phyloP scores from a whole-genome alignment of 2,113 vertebrate genomes.

The Heterotilapia buettikoferi region DNA sequence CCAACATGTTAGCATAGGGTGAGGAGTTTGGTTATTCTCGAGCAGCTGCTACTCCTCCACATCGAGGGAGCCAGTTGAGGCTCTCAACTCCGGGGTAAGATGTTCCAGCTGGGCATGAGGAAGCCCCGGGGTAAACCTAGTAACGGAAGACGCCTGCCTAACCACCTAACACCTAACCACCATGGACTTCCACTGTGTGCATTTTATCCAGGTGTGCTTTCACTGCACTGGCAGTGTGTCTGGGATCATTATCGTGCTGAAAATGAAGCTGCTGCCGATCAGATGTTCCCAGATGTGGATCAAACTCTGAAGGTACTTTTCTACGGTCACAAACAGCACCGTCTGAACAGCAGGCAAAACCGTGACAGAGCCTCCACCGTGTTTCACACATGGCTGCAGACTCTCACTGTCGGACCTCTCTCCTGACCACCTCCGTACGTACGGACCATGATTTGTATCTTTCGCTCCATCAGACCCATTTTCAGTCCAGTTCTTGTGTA shows the following conservation, averaged over 20 bases:
- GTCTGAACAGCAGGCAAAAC: background rate
- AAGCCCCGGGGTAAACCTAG: background rate
- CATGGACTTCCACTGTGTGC: background rate
- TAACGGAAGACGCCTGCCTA: background rate
- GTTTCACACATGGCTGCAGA: background rate
- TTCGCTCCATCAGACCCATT: background rate
- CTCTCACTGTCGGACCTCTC: background rate
- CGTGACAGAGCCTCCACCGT: background rate
- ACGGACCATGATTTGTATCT: background rate
- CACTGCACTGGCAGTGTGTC: background rate
- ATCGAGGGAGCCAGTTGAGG: background rate
- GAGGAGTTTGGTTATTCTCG: background rate
- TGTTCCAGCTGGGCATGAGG: background rate
- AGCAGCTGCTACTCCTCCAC: background rate
- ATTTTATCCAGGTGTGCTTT: background rate
- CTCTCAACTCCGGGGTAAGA: rapidly evolving
- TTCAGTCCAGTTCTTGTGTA: background rate
- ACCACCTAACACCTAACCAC: background rate
- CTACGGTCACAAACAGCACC: background rate
- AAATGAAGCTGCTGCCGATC: background rate
- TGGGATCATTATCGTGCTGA: background rate
- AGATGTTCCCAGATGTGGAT: background rate
- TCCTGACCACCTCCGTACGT: background rate
- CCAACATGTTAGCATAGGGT: background rate
- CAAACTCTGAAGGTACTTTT: background rate